Evolutionary conservation across 2,113 vertebrate species (phyloP).

Genomic region (Pycnonotus jocosus): DNA sequence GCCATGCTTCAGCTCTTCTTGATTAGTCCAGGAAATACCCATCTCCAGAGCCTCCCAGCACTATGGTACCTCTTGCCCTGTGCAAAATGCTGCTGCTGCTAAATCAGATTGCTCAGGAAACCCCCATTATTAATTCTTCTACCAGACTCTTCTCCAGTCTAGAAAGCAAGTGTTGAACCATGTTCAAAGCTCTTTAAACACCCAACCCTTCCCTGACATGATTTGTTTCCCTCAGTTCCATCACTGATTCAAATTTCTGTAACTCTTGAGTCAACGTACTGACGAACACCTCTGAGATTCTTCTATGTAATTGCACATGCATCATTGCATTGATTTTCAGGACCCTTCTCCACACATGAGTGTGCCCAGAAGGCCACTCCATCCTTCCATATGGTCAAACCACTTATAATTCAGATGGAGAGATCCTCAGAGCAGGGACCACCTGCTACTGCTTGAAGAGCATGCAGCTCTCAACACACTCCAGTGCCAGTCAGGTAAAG

Average conservation of each 20-base stretch:
- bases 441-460: neutral
- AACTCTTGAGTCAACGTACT: neutral
- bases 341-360: fast-evolving
- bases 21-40: neutral
- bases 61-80: neutral
- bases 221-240: neutral
- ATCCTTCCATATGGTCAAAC: neutral
- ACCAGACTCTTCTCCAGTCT: neutral
- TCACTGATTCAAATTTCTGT: neutral
- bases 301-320: neutral
- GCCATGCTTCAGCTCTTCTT: neutral
- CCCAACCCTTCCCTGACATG: neutral
- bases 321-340: neutral
- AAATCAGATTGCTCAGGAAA: neutral
- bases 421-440: neutral
- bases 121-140: neutral
- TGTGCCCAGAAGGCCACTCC: neutral
- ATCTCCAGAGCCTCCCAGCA: neutral
- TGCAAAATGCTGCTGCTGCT: neutral
- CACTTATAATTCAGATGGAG: neutral
- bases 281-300: neutral
- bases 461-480: neutral
- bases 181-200: neutral
- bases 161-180: neutral
- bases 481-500: neutral